These are phyloP conservation scores for Triplophysa dalaica DNA, from an alignment of 2,113 vertebrate genomes.

Conservation along the genomic window DNA sequence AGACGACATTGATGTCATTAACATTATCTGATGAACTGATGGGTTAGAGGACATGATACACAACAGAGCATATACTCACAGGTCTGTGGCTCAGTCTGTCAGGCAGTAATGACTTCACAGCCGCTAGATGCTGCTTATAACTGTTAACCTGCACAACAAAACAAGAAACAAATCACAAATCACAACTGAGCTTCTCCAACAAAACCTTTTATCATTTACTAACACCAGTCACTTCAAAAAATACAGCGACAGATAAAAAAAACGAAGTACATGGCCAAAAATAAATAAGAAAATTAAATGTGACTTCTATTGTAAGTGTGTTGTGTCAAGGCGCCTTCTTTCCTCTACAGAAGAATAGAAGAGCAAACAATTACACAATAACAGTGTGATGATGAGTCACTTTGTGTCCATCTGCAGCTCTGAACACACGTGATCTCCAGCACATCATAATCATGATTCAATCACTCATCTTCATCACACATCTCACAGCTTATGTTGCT, in stretches of 20 bases:
- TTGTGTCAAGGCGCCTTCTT: not conserved
- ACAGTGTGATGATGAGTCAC: not conserved
- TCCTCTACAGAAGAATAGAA: no score
- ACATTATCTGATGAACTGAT: no score
- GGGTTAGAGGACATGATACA: no score
- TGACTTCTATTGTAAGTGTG: conserved; percentile 7
- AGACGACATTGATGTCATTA: no score
- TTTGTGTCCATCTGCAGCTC: not conserved
- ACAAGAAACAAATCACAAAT: not conserved
- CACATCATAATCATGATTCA: not conserved
- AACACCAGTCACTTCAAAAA: not conserved
- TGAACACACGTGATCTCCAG: not conserved
- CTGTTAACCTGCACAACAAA: conserved; percentile 64
- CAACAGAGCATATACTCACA: conserved; percentile 59
- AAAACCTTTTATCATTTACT: not conserved
- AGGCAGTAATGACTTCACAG: conserved; percentile 53
- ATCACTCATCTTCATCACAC: not conserved
- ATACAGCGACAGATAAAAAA: not conserved
- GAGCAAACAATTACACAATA: not conserved
- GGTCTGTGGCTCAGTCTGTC: conserved; percentile 50
- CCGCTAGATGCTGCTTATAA: conserved; percentile 66
- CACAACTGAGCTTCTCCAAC: not conserved
- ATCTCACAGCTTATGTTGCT: no score
- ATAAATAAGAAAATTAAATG: conserved; percentile 30
- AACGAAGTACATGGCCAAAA: not conserved